Conservation (phyloP, 2,113 vertebrate genomes). For the Acanthisitta chloris region DNA sequence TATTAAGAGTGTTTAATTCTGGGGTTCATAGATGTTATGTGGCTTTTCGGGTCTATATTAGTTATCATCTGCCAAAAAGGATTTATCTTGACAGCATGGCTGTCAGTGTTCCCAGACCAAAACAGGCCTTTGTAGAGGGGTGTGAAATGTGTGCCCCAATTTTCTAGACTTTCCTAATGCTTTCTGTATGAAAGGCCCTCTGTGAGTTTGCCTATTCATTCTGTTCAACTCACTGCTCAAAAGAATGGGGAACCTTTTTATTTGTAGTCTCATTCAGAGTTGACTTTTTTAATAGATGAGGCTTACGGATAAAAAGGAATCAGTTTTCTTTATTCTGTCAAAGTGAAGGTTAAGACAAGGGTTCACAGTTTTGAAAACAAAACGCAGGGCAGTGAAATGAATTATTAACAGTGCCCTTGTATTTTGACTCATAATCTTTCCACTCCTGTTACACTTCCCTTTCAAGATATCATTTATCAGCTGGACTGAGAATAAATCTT, state of each 20-base stretch:
- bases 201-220: neutral
- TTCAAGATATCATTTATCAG: neutral
- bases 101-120: neutral
- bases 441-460: neutral
- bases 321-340: slow-evolving; percentile 7
- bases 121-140: neutral
- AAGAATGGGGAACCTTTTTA: neutral
- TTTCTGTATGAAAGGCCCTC: neutral
- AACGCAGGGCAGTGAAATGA: neutral
- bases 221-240: neutral
- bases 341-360: slow-evolving; percentile 30
- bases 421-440: slow-evolving; percentile 9
- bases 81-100: neutral
- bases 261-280: neutral
- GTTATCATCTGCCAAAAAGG: neutral
- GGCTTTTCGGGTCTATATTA: neutral
- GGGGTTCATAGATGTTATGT: neutral
- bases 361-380: slow-evolving; percentile 29
- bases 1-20: neutral
- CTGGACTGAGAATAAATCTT: neutral
- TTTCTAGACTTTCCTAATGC: neutral
- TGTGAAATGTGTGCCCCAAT: neutral
- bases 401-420: slow-evolving; percentile 30
- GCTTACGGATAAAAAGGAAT: slow-evolving; percentile 5
- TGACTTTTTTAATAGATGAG: slow-evolving; percentile 1